These are phyloP conservation scores for Gibbula magus DNA, from an alignment of 2,888 invertebrate species.

Conservation along the genomic window DNA sequence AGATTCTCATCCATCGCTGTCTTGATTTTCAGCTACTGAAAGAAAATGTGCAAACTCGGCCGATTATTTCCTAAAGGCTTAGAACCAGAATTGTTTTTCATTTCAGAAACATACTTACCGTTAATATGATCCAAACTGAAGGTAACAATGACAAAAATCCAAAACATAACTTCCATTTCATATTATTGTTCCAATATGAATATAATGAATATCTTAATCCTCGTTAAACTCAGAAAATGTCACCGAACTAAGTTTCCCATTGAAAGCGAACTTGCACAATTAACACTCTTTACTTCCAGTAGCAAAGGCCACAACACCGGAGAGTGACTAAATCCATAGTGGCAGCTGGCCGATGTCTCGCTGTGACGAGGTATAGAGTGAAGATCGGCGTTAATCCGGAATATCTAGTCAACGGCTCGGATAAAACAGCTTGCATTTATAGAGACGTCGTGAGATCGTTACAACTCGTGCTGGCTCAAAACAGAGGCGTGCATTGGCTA, in stretches of 20 bases:
- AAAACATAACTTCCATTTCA: not conserved
- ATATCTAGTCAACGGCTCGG: conserved; percentile 1
- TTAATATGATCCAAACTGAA: not conserved
- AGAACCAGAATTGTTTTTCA: no score
- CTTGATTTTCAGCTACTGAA: no score
- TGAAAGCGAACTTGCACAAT: not conserved
- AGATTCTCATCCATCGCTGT: no score
- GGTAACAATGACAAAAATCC: not conserved
- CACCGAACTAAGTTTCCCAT: not conserved
- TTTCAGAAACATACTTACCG: not conserved
- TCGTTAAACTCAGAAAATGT: not conserved
- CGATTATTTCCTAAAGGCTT: no score
- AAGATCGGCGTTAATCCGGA: not conserved
- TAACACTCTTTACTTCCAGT: not conserved
- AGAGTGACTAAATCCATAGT: not conserved
- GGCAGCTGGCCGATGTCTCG: not conserved
- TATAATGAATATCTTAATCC: not conserved
- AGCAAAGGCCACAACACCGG: not conserved
- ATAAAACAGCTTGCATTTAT: conserved; percentile 13
- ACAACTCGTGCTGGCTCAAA: not conserved
- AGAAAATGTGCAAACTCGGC: no score
- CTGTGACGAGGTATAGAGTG: not conserved
- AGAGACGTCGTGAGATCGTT: conserved; percentile 7
- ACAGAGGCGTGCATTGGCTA: not conserved
- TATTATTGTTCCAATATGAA: conserved; percentile 2